These are phyloP conservation scores for Pasiphila rectangulata DNA, from an alignment of 2,888 invertebrate genomes.

Conservation along the genomic window DNA sequence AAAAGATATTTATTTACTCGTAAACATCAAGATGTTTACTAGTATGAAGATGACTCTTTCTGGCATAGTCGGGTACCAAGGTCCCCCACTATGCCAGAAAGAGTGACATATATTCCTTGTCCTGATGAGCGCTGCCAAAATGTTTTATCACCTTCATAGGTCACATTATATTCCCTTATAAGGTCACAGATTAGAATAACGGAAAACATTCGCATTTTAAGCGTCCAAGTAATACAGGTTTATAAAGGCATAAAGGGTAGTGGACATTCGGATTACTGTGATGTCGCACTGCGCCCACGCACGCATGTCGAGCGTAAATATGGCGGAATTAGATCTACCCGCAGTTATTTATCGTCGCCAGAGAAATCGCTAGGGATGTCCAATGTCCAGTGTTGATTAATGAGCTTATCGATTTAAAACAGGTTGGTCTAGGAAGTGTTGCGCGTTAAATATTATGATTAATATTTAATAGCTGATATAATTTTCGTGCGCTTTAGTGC, in stretches of 20 bases:
- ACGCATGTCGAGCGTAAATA: conserved; percentile 58
- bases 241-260: conserved; percentile 19
- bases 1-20: too few species aligned
- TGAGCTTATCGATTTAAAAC: conserved; percentile 1
- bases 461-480: not conserved
- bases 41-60: too few species aligned
- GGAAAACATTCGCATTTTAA: conserved; percentile 8
- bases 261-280: conserved; percentile 39
- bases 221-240: conserved; percentile 3
- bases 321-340: conserved; percentile 74
- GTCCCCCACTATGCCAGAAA: too few species aligned
- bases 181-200: not conserved
- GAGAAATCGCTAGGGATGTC: conserved; percentile 44
- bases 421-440: conserved; percentile 6
- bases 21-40: too few species aligned
- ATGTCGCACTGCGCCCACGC: conserved; percentile 54
- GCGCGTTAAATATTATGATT: conserved; percentile 1
- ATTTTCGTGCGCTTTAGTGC: not conserved
- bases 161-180: too few species aligned
- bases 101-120: too few species aligned
- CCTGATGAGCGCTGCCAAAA: too few species aligned
- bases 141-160: too few species aligned
- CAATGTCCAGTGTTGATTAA: conserved; percentile 26
- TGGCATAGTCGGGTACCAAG: too few species aligned
- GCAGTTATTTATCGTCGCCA: conserved; percentile 64